Percentiles rank a stretch among this genome's conserved stretches.
Evolutionary conservation across 2,888 invertebrate genomes (phyloP).

Genomic region (Ophion ventricosus): DNA sequence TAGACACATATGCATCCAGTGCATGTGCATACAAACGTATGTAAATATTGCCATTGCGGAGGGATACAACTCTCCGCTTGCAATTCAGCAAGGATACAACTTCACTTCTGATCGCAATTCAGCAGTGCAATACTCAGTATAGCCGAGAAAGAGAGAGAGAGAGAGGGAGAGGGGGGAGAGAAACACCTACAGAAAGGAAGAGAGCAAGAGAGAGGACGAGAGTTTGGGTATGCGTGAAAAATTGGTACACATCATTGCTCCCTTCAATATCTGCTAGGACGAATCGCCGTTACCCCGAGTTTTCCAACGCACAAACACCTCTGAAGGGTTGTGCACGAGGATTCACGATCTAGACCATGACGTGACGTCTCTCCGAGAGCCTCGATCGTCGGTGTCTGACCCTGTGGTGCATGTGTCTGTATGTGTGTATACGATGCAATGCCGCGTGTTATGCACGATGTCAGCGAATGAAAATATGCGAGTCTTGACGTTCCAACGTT

Average conservation of each 20-base stretch:
- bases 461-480: conserved; percentile 53
- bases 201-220: not conserved
- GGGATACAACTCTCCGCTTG: conserved; percentile 14
- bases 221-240: conserved; percentile 36
- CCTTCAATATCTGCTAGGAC: conserved; percentile 16
- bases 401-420: not conserved
- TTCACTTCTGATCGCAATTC: conserved; percentile 6
- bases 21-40: conserved; percentile 5
- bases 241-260: conserved; percentile 50
- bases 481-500: conserved; percentile 40
- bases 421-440: not conserved
- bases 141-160: not conserved
- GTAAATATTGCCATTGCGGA: conserved; percentile 22
- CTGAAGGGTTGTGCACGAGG: conserved; percentile 1
- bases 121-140: not conserved
- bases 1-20: not conserved
- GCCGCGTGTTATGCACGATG: not conserved
- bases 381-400: not conserved
- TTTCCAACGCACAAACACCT: conserved; percentile 15
- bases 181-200: not conserved
- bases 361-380: conserved; percentile 28
- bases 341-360: conserved; percentile 25
- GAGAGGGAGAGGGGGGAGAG: not conserved
- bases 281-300: conserved; percentile 21
- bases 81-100: not conserved